Conservation (phyloP, 1,140 invertebrate genomes). For the Drosophila santomea region DNA sequence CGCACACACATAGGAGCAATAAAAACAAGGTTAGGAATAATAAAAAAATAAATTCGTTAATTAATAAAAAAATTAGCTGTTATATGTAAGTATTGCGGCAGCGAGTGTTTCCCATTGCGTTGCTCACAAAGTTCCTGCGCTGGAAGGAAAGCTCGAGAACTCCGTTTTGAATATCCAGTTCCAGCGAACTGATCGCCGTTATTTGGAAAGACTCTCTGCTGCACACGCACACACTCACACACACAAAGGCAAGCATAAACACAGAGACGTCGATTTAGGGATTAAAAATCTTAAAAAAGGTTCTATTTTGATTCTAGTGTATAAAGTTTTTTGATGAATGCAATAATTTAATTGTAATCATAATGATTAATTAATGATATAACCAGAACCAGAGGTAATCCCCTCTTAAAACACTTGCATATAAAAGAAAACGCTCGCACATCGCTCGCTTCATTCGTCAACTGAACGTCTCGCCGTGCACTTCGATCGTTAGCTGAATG, state of each 20-base stretch:
- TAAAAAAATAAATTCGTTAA: constrained; percentile 11
- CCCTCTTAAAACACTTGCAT: neutral
- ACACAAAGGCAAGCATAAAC: neutral
- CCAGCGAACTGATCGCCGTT: constrained; percentile 7
- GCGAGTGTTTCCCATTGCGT: too few species aligned
- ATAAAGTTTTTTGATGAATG: too few species aligned
- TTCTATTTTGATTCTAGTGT: too few species aligned
- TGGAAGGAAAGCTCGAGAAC: too few species aligned
- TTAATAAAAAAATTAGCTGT: constrained; percentile 58
- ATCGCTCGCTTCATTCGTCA: constrained; percentile 1
- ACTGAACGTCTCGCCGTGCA: constrained; percentile 7
- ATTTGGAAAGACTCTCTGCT: neutral
- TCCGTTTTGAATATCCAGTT: neutral
- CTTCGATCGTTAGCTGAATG: constrained; percentile 19
- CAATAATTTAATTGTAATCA: too few species aligned
- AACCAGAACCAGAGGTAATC: neutral
- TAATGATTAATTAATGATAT: too few species aligned
- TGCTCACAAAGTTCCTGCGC: neutral
- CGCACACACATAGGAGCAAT: constrained; percentile 23
- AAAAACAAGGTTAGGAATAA: constrained; percentile 43
- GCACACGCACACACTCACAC: neutral
- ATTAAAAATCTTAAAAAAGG: too few species aligned
- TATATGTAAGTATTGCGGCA: constrained; percentile 33
- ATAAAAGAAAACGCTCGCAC: constrained; percentile 3
- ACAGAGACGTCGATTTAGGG: neutral